phyloP scores from a whole-genome alignment of 2,797 vertebrate species.

The Schizothorax lantsangensis region DNA sequence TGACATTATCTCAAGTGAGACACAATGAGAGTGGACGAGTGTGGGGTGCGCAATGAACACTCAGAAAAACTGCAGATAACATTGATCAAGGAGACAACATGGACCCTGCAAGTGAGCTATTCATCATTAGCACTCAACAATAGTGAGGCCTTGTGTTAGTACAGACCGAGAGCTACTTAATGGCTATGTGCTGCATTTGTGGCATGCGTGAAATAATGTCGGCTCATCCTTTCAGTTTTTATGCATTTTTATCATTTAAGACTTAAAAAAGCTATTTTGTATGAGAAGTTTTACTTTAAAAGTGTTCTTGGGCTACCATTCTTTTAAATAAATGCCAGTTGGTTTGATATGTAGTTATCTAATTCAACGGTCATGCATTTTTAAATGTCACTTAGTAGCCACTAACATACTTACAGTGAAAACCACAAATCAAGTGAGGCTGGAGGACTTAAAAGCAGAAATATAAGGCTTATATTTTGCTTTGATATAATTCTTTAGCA shows the following conservation, averaged over 20 bases:
- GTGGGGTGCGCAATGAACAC: conserved; percentile 60
- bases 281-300: neutral
- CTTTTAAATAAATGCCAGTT: neutral
- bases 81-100: conserved; percentile 76
- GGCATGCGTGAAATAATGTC: neutral
- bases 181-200: neutral
- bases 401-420: neutral
- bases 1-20: conserved; percentile 78
- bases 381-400: neutral
- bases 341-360: neutral
- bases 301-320: neutral
- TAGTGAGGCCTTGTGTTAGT: conserved; percentile 58
- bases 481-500: neutral
- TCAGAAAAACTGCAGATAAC: conserved; percentile 67
- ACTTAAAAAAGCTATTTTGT: neutral
- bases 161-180: conserved; percentile 50
- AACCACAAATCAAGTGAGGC: neutral
- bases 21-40: conserved; percentile 69
- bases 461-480: neutral
- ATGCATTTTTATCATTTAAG: neutral
- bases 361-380: neutral
- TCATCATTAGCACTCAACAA: conserved; percentile 66
- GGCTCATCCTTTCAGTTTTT: neutral
- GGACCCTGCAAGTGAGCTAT: conserved; percentile 64
- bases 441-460: neutral